Base-by-base conservation (phyloP, 2,113 vertebrate genomes). In the Scophthalmus maximus region DNA sequence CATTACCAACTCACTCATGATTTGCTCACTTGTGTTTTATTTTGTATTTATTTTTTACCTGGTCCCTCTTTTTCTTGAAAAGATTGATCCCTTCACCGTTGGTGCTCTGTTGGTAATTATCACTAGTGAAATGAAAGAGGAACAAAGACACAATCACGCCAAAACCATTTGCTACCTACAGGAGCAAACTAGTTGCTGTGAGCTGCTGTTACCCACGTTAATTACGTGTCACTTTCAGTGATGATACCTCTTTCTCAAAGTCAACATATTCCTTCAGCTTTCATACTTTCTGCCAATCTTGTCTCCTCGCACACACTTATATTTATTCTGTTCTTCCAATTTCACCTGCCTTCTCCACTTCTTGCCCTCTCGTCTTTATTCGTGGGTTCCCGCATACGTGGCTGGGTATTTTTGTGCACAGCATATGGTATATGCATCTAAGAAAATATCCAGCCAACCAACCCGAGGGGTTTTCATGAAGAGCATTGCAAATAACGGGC, bases 141-240 rank as follows among this genome's bases (percentile, higher is more conserved):
- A 42, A 8, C 6, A 10, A 8, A 27, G 26, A 30, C 25, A 27
- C 12, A 26, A n/a, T 25, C 26, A 8, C 11, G 14, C 12, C 36
- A 17, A 22, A 17, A 29, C 1, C 18, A n/a, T n/a, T n/a, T n/a
- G n/a, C n/a, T n/a, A 36, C 26, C 0, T 27, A 25, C 55, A 42
- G 26, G 14, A 55, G 27, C 25, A 55, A 63, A 69, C 25, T 25
- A 53, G 65, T 73, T 46, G 60, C 59, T 63, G 36, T 30, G 22
- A 65, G 66, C 29, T 23, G 1, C 42, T 66, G 57, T 64, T 59
- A 69, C 53, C 71, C 36, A 42, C 87, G 69, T 76, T 84, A 87
- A 79, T 90, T 78, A 84, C 57, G 40, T 72, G 68, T 82, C 83
- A 38, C 23, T 44, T 73, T 78, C 67, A 69, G 53, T 72, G 75